These are phyloP conservation scores for Desmophyllum pertusum DNA, from an alignment of 92 coral and sea anemone species.

Conservation along the genomic window DNA sequence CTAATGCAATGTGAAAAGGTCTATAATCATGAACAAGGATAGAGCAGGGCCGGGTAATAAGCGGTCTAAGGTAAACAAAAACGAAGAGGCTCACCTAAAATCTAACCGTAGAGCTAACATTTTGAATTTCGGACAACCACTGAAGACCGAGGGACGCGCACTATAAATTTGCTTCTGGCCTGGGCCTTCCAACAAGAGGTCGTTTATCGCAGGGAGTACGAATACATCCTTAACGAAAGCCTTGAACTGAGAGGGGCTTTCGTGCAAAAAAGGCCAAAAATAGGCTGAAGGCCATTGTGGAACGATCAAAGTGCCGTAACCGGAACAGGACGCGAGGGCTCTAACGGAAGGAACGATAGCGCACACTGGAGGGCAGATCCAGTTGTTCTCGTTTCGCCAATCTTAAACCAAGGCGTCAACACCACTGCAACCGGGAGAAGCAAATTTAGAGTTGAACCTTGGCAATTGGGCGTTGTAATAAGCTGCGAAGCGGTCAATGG, in stretches of 20 bases:
- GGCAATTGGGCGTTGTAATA: conserved; percentile 55
- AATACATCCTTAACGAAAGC: conserved; percentile 43
- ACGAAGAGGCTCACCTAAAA: no score
- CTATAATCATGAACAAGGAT: no score
- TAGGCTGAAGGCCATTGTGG: conserved; percentile 46
- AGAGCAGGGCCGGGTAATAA: no score
- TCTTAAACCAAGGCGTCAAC: conserved; percentile 62
- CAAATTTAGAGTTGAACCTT: conserved; percentile 51
- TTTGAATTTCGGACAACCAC: no score
- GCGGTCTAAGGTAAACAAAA: no score
- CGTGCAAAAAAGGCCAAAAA: conserved; percentile 56
- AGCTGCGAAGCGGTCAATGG: conserved; percentile 64
- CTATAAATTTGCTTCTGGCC: no score
- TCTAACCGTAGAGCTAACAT: no score
- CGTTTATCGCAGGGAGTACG: conserved; percentile 35
- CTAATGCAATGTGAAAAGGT: no score
- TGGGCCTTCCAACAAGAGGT: no score
- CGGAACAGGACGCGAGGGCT: conserved; percentile 10
- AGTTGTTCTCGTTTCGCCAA: conserved; percentile 61
- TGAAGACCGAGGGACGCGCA: no score
- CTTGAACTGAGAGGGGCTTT: conserved; percentile 30
- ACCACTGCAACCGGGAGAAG: conserved; percentile 53
- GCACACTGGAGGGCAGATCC: conserved; percentile 64
- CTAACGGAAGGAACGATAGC: conserved; percentile 25
- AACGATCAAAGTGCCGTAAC: conserved; percentile 52